Conservation (phyloP, 2,888 invertebrate species). For the Plebejus anna region DNA sequence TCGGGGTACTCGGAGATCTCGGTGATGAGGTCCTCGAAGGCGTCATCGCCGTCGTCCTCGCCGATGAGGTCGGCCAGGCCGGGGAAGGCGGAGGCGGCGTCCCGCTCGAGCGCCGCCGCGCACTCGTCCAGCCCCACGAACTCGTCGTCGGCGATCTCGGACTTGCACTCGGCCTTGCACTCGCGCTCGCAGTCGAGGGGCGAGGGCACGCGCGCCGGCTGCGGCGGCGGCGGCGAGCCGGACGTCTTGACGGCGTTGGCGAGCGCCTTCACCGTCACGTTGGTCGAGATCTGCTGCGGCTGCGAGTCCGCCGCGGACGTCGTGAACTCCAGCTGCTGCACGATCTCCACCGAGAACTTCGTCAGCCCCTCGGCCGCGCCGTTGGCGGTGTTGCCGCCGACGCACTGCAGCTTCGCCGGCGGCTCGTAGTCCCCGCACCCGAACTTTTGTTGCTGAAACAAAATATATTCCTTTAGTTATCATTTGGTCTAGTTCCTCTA, state of each 20-base stretch:
- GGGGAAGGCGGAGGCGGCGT: constrained; percentile 87
- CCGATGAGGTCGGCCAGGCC: constrained; percentile 90
- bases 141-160: constrained; percentile 88
- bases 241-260: constrained; percentile 74
- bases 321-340: constrained; percentile 94
- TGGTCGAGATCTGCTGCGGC: constrained; percentile 94
- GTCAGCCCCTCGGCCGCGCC: constrained; percentile 76
- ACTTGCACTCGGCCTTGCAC: constrained; percentile 88
- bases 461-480: constrained; percentile 25
- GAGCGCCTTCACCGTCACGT: constrained; percentile 90
- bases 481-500: neutral
- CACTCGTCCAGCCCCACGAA: constrained; percentile 92
- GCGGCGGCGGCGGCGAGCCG: constrained; percentile 65
- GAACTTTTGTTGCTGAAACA: constrained; percentile 91
- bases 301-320: constrained; percentile 92
- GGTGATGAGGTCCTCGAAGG: constrained; percentile 92
- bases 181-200: constrained; percentile 91
- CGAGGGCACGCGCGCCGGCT: constrained; percentile 84
- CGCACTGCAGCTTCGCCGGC: constrained; percentile 85
- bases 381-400: constrained; percentile 59
- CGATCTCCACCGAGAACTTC: constrained; percentile 95
- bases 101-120: constrained; percentile 92
- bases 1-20: constrained; percentile 92
- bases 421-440: constrained; percentile 86
- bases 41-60: constrained; percentile 90